Evolutionary conservation across 1,140 invertebrate species (phyloP), one percentile per base, ranked within the genome.

Genomic region (Epicauta chinensis): DNA sequence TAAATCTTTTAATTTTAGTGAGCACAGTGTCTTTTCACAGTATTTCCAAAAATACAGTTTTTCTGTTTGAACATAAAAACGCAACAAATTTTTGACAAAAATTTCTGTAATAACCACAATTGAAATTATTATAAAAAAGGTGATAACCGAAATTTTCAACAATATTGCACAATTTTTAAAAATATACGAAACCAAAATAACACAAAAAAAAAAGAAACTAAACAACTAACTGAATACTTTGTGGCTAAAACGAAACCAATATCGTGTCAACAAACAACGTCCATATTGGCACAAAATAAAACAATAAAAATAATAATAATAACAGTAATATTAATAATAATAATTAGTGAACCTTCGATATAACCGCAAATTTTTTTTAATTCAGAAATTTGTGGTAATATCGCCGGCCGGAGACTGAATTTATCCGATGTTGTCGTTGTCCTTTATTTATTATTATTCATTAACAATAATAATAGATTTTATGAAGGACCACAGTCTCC

Each of bases 401-500:
- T 59, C 60, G 60, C 49, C 38, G 58, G 61, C 63, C 67, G 61
- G 61, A 68, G 68, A 70, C 68, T 61, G 63, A 59, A 39, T 51
- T 53, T 55, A 66, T 70, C 68, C 68, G 68, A 68, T 58, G 50
- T 53, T n/a, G n/a, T 39, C 32, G 51, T 55, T 50, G 23, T 23
- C 23, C 23, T 23, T 23, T 23, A 23, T 2, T 23, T 23, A 23
- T 23, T 7, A 23, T 5, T 5, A 23, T 23, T 23, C 23, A 7
- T 61, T n/a, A n/a, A n/a, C n/a, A n/a, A n/a, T n/a, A n/a, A n/a
- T n/a, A n/a, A n/a, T n/a, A n/a, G n/a, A n/a, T n/a, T n/a, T 58
- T 69, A 71, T 29, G 69, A 71, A 42, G 69, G 69, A 43, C 69
- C 69, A 62, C 69, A 71, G 67, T 71, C 69, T 68, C 69, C 69